Evolutionary conservation across 2,113 vertebrate species (phyloP).

Genomic region (Dipodomys spectabilis): DNA sequence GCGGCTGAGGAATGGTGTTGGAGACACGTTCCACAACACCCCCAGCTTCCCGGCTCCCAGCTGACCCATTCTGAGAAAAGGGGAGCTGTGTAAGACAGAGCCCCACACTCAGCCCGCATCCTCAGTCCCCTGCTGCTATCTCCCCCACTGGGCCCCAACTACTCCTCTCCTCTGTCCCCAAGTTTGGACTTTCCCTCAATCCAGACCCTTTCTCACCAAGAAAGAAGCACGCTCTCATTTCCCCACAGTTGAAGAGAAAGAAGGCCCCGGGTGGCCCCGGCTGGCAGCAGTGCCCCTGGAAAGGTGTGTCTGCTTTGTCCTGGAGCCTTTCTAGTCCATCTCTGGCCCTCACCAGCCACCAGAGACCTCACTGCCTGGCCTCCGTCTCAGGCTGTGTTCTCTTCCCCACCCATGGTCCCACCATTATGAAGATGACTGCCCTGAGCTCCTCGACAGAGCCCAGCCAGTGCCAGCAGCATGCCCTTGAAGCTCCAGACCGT

Average conservation of each 20-base stretch:
- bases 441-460: neutral
- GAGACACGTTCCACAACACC: neutral
- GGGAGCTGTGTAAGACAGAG: neutral
- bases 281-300: neutral
- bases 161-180: neutral
- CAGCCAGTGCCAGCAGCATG: neutral
- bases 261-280: neutral
- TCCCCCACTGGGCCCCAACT: neutral
- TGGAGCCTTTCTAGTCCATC: neutral
- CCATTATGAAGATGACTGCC: neutral
- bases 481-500: neutral
- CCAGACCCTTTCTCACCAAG: neutral
- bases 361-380: neutral
- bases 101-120: neutral
- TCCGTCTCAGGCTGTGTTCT: neutral
- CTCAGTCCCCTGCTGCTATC: neutral
- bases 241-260: neutral
- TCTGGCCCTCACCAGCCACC: neutral
- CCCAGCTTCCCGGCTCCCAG: neutral
- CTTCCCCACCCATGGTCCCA: neutral
- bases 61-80: neutral
- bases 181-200: fast-evolving
- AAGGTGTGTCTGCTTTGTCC: neutral
- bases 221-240: neutral
- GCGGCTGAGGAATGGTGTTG: too few species aligned